A percentile compares a stretch with the other conserved stretches of the same genome.
phyloP scores from a whole-genome alignment of 2,113 vertebrate species.

The Leptosomus discolor region DNA sequence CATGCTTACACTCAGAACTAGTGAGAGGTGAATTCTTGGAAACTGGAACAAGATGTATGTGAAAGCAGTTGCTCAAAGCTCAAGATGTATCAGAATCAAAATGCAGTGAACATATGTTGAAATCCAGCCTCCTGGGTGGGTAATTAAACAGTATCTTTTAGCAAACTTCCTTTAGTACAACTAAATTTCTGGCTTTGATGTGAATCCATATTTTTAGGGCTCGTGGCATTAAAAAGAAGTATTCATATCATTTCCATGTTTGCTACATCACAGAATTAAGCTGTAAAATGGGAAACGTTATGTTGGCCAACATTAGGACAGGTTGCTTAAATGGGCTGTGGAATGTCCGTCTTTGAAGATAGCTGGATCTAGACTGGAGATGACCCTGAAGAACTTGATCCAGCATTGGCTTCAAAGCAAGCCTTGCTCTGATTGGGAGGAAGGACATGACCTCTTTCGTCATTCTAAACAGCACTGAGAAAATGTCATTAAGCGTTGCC shows the following conservation, averaged over 20 bases:
- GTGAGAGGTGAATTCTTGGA: not conserved
- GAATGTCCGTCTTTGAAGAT: not conserved
- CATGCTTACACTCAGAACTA: not conserved
- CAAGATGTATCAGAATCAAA: not conserved
- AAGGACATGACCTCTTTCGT: not conserved
- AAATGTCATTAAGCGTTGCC: not conserved
- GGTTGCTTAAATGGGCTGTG: not conserved
- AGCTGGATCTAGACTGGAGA: not conserved
- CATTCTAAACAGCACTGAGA: not conserved
- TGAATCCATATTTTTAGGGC: not conserved
- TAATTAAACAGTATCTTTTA: not conserved
- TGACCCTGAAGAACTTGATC: not conserved
- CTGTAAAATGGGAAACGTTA: not conserved
- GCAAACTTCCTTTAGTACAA: not conserved
- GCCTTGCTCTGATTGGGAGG: not conserved
- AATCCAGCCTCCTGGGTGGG: accelerated
- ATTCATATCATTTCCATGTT: not conserved
- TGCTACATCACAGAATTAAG: not conserved
- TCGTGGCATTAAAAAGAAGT: not conserved
- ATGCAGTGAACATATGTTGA: not conserved
- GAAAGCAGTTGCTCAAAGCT: not conserved
- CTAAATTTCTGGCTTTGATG: not conserved
- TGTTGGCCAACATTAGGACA: not conserved
- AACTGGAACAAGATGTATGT: not conserved
- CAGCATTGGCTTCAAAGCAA: not conserved